Evolutionary conservation across 2,797 vertebrate genomes (phyloP), one percentile per base, ranked within the genome.

Genomic region (Chelonia mydas): DNA sequence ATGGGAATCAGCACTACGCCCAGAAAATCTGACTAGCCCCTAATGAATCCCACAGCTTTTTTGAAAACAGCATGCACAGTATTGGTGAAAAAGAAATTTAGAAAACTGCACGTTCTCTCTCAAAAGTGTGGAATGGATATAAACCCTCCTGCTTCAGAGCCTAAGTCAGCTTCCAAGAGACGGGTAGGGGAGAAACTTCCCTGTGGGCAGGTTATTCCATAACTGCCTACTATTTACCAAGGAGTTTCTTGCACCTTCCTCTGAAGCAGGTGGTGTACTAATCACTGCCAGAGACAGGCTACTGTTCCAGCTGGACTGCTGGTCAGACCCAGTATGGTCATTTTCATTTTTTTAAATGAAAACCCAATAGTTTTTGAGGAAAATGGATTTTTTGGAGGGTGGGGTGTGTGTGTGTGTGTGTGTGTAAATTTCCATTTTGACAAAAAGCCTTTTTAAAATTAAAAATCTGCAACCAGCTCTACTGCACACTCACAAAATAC

Each of bases 321-420:
- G 37, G 21, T 90, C 91, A 79, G n/a, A 45, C 55, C 37, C 88
- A 80, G 83, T 92, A 59, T 83, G 92, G 50, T 68, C 87, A 79
- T 79, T 84, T 28, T 84, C 0, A 19, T 19, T 91, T 92, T 57
- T 91, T 95, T 95, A 78, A 49, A 17, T 57, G 79, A 92, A 95
- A 94, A 78, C 57, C 91, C 41, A 10, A 33, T 51, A 33, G 16
- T 23, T 54, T 21, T 19, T 19, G 21, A 9, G 3, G 11, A 0
- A 0, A 37, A 41, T 25, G 6, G 37, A 74, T 25, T 74, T 41
- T 41, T 37, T 0, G 28, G 59, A 7, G 6, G 59, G 28, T 6
- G 41, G 12, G 2, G 27, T 59, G 28, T 31, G 25, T 59, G 57
- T 41, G 41, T 9, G 11, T 11, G 11, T 31, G 28, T 31, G 25